Base-by-base conservation (phyloP, 1,140 invertebrate genomes). In the Drosophila santomea region DNA sequence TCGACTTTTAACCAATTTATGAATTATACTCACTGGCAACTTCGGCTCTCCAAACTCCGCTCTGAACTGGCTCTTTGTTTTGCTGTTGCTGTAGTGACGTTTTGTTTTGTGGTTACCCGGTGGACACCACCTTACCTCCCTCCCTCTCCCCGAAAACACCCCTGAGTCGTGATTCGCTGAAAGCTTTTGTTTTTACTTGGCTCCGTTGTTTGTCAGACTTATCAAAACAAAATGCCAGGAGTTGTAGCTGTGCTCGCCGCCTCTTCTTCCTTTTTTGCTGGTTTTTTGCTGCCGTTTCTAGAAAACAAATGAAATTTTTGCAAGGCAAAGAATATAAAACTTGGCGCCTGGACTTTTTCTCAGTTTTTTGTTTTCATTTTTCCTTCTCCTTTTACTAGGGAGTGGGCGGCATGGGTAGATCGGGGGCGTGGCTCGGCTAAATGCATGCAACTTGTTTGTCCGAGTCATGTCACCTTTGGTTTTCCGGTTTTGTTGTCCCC, bases 181-280 rank as follows among this genome's bases (percentile, higher is more conserved):
- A 50, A 66, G 73, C 84, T 80, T 83, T 89, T 89, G 75, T 88
- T 86, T 86, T 86, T 68, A 82, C 72, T 86, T 62, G 56, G 57
- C 84, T 62, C 51, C 80, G 60, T 62, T 84, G 80, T 80, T 80
- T 80, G 80, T 74, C 80, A 80, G 84, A 83, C 62, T 89, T 88
- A 80, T 88, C 84, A 89, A 83, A 89, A 89, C 80, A 89, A 89
- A 82, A 76, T 86, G 75, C 71, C 71, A 80, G 74, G 45, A 64
- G 44, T 73, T 64, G 75, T 75, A 59, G 54, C 77, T 63, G 58
- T 55, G 48, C 39, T 55, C 61, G 20, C 52, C 17, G 39, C 25
- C 28, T 63, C 44, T 77, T 71, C 44, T 81, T 63, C 45, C 17
- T 71, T 4, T 25, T 78, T 76, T 41, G 54, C 74, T 74, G 47